Base-by-base conservation (phyloP, 2,888 invertebrate species). In the Phengaris arion region DNA sequence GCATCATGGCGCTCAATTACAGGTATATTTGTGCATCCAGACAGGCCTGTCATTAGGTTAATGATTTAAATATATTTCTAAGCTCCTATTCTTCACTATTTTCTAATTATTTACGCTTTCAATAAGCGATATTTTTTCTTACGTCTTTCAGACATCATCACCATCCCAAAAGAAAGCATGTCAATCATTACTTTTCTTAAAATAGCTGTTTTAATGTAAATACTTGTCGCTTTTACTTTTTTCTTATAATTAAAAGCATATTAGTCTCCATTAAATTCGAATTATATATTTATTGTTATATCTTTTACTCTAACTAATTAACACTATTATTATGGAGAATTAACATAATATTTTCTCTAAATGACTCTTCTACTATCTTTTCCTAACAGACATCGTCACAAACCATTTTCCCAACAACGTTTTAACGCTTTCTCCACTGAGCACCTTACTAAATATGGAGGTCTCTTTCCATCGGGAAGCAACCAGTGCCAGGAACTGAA, bases 341-440 rank as follows among this genome's bases (percentile, higher is more conserved):
- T 77, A 77, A 76, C 76, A 70, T 74, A 59, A 75, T 75, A 75
- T 75, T 77, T 35, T 80, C 77, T 77, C 78, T 77, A 74, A 87
- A 85, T 89, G 86, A 88, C 85, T 84, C 77, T 80, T 81, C 81
- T 84, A 86, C 87, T 87, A 84, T 89, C 89, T 91, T 87, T 87
- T 84, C 83, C 85, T 90, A 90, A 89, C 93, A 94, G 94, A 93
- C 92, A 90, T 82, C 92, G 88, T 79, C 91, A 91, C 88, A 93
- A 91, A 89, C 90, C 94, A 89, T 94, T 93, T 88, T 92, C 93
- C 85, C 92, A 93, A 85, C 93, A 93, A 87, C 93, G 92, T 81
- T 91, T 93, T 87, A 93, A 91, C 83, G 91, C 94, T 88, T 93
- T 93, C 84, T 92, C 93, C 82, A 90, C 92, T 84, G 94, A 94